Conservation (phyloP, 2,888 invertebrate species). For the Drosophila nigricruria region DNA sequence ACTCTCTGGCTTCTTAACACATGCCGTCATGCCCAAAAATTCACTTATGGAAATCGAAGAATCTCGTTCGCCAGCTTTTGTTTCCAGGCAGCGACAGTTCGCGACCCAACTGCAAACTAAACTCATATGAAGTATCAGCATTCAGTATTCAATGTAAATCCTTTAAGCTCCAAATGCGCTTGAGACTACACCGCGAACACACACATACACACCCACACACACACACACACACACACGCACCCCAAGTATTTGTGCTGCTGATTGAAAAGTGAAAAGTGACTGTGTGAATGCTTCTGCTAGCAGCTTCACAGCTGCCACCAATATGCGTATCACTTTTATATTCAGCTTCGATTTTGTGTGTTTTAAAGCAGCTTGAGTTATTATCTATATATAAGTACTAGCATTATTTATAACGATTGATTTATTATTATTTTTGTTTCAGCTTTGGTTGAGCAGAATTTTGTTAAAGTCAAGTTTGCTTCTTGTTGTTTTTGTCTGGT, state of each 20-base stretch:
- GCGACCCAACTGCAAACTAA: conserved; percentile 67
- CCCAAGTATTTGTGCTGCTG: conserved; percentile 51
- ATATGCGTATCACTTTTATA: conserved; percentile 16
- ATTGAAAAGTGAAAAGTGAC: conserved; percentile 62
- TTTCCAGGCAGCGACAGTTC: conserved; percentile 46
- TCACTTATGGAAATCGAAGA: conserved; percentile 80
- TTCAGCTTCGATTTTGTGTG: conserved; percentile 35
- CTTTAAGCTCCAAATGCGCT: conserved; percentile 80
- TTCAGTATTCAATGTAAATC: conserved; percentile 81
- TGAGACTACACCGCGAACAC: conserved; percentile 35
- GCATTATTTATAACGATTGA: conserved; percentile 19
- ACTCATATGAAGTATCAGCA: conserved; percentile 80
- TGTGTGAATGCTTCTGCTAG: conserved; percentile 28
- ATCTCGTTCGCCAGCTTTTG: conserved; percentile 43
- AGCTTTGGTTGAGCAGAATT: not conserved
- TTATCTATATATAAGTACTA: conserved; percentile 36
- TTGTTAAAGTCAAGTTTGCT: not conserved
- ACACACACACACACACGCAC: conserved; percentile 11
- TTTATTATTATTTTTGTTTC: not conserved
- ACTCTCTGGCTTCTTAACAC: conserved; percentile 29
- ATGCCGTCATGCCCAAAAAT: conserved; percentile 53
- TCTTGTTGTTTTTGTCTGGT: not conserved
- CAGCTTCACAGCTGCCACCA: conserved; percentile 18
- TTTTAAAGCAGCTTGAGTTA: conserved; percentile 42
- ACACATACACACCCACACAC: conserved; percentile 13